Base-by-base conservation (phyloP, 2,888 invertebrate species). In the Salpingus planirostris region DNA sequence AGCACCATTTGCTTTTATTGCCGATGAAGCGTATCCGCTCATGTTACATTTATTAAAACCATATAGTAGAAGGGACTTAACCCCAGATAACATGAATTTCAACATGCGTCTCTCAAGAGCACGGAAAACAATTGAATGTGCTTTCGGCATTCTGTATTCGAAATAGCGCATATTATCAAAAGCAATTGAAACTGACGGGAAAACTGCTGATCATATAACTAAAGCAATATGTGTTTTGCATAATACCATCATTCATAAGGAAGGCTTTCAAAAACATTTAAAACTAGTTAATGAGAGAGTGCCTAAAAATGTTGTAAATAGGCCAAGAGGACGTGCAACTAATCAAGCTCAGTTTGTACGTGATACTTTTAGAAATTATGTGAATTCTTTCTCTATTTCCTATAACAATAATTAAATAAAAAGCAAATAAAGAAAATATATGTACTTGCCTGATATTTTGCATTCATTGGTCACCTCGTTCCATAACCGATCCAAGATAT, bases 101-200 rank as follows among this genome's bases (percentile, higher is more conserved):
- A 42, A 42, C 29, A 13, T 35, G 11, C 26, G 42, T 15, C 22
- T 33, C 8, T 38, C 40, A 6, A 22, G 42, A 13, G 40, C 40
- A 6, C 8, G 39, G 12, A 37, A 40, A 10, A 31, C 31, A 3
- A 27, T 43, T 13, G 40, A 42, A 29, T 40, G 42, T 40, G n/a
- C 40, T 6, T 44, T 44, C 38, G 38, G 42, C 6, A 39, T 44
- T 13, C 10, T 43, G 21, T 35, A 33, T 31, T n/a, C 43, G n/a
- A 43, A 43, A 42, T 43, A 39, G 32, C 21, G 39, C 11, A 36
- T 43, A 25, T 21, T 43, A 22, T 39, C 36, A 3, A 44, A 43
- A 29, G 12, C 32, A 14, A 44, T 44, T 24, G 43, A 43, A 39
- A 42, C 21, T 3, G 21, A 5, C 14, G 28, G 21, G 21, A 28